Evolutionary conservation across 2,797 vertebrate genomes (phyloP), one percentile per base, ranked within the genome.

Genomic region (Sebastes variabilis): DNA sequence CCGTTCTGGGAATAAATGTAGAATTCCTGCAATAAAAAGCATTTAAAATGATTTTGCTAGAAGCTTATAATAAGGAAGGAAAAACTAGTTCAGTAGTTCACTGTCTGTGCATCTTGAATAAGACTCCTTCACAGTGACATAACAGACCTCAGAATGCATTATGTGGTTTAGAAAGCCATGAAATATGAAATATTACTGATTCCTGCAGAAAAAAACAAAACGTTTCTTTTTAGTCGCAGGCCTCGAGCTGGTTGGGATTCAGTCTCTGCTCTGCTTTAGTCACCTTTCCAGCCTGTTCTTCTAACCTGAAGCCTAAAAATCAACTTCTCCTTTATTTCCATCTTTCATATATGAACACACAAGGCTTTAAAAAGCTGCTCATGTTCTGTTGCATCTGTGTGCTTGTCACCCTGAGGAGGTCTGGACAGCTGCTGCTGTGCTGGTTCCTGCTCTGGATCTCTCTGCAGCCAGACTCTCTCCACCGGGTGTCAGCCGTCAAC

Each of bases 401-500:
- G 20, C 30, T 32, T 29, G 7, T 16, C 36, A 3, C n/a, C 81
- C 4, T 55, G 34, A 88, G 84, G 67, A 83, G 80, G 9, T 38
- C 52, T 14, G 56, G 49, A 0, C 36, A 0, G 36, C 70, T 75
- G 69, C 3, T 72, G 6, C 80, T 94, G 13, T 85, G 75, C 76
- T 93, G 85, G 59, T 58, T 87, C 3, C 54, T 89, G 18, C 77
- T 95, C 62, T 84, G 78, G 46, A 14, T 76, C n/a, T 85, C 65
- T 0, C 24, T 92, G 4, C 52, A 87, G 5, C 79, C 90, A 0
- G 62, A 93, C 2, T 75, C 93, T 34, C 20, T 29, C 12, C 59
- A 80, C 56, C 71, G 79, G 12, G 77, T 79, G 16, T 89, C 96
- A 0, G 87, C 84, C 1, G 76, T 95, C 4, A 95, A 96, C 86